phyloP scores from a whole-genome alignment of 2,113 vertebrate genomes.

The Loxodonta africana region DNA sequence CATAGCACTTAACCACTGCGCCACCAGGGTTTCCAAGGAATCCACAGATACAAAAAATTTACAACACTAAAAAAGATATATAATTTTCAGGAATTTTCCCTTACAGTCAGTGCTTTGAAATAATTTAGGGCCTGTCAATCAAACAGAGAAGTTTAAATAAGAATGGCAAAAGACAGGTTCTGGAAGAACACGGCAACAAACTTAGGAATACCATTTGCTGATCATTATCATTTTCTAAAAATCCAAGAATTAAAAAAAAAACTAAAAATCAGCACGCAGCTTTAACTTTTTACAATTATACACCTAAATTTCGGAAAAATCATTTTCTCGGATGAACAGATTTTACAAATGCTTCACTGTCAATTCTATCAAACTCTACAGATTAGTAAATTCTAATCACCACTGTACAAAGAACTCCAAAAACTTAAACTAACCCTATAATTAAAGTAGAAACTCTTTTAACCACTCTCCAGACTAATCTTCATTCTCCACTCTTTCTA shows the following conservation, averaged over 20 bases:
- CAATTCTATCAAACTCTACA: not conserved
- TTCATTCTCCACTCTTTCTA: not conserved
- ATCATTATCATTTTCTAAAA: conserved; percentile 33
- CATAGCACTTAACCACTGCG: no score
- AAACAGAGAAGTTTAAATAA: conserved; percentile 40
- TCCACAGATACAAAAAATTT: not conserved
- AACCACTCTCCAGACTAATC: not conserved
- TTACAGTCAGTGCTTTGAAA: not conserved
- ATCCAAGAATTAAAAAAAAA: not conserved
- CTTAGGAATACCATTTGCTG: not conserved
- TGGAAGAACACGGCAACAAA: not conserved
- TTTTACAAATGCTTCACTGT: conserved; percentile 27
- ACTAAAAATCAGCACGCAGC: not conserved
- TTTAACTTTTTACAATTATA: conserved; percentile 23
- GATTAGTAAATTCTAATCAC: not conserved
- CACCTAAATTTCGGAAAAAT: not conserved
- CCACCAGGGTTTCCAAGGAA: not conserved
- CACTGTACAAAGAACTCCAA: conserved; percentile 12
- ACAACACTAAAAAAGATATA: not conserved
- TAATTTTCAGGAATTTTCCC: conserved; percentile 20
- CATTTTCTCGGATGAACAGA: conserved; percentile 16
- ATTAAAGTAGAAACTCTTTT: not conserved
- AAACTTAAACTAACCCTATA: not conserved
- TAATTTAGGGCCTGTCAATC: not conserved
- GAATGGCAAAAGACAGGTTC: not conserved